A percentile compares a stretch with the other conserved stretches of the same genome.
Conservation (phyloP, 2,888 invertebrate genomes). For the Papilio elwesi region DNA sequence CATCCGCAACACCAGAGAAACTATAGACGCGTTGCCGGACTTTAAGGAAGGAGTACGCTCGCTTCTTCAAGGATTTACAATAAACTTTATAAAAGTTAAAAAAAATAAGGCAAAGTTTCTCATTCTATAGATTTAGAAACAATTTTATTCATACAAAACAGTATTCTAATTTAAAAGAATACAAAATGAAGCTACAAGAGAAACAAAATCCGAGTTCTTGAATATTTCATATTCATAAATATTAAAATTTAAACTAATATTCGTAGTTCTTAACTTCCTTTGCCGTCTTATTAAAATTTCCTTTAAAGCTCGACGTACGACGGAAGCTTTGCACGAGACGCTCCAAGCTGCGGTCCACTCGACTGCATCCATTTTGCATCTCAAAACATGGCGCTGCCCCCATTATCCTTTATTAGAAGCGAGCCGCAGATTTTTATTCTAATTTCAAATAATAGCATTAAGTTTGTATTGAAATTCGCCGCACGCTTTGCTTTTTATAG, state of each 20-base stretch:
- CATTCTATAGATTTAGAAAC: not conserved
- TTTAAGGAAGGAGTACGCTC: too few species aligned
- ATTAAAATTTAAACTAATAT: slow-evolving; percentile 56
- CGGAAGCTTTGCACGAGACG: slow-evolving; percentile 43
- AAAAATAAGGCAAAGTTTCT: not conserved
- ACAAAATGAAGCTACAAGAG: slow-evolving; percentile 10
- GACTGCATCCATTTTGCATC: slow-evolving; percentile 63
- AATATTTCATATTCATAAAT: slow-evolving; percentile 43
- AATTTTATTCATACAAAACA: not conserved
- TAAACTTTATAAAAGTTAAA: not conserved
- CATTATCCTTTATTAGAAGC: slow-evolving; percentile 58
- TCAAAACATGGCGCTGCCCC: slow-evolving; percentile 49
- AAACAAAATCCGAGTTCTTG: slow-evolving; percentile 21
- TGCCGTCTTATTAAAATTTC: slow-evolving; percentile 64
- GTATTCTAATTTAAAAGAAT: slow-evolving; percentile 26
- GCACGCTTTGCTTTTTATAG: slow-evolving; percentile 64
- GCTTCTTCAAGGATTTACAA: too few species aligned
- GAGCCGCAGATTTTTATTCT: slow-evolving; percentile 56
- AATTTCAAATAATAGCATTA: slow-evolving; percentile 54
- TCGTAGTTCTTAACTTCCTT: slow-evolving; percentile 47
- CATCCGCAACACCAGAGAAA: too few species aligned
- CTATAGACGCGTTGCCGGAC: too few species aligned
- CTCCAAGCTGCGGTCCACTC: slow-evolving; percentile 49
- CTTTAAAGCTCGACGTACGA: slow-evolving; percentile 48
- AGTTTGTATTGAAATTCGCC: slow-evolving; percentile 60